Conservation (phyloP, 2,113 vertebrate species). For the Myanophis thanlyinensis region DNA sequence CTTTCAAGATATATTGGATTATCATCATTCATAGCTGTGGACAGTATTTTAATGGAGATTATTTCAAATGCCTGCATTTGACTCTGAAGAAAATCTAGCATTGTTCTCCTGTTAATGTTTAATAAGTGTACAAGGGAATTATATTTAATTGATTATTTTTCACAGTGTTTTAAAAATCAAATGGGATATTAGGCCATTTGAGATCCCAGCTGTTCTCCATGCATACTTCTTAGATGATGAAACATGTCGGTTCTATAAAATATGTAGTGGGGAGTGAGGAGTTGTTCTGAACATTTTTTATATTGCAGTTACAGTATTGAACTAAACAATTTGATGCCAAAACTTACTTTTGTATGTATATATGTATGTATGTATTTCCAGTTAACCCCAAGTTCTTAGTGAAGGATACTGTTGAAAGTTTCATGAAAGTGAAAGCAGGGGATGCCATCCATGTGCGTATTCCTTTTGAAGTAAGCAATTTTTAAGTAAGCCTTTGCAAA, state of each 20-base stretch:
- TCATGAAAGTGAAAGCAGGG: constrained; percentile 80
- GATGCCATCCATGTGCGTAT: constrained; percentile 77
- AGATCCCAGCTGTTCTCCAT: not conserved
- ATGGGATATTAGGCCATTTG: not conserved
- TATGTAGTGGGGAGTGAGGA: not conserved
- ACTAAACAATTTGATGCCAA: not conserved
- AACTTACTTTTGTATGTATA: not conserved
- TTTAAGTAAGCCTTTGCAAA: not conserved
- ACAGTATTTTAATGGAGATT: not conserved
- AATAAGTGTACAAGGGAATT: not conserved
- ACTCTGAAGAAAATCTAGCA: not conserved
- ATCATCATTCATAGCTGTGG: not conserved
- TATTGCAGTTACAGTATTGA: not conserved
- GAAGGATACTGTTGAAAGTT: constrained; percentile 74
- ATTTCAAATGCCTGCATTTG: not conserved
- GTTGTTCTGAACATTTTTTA: not conserved
- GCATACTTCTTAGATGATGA: not conserved
- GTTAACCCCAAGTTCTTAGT: constrained; percentile 80
- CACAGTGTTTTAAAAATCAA: not conserved
- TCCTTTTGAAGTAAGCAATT: constrained; percentile 88
- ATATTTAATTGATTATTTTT: not conserved
- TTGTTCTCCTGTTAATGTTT: not conserved
- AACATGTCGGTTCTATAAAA: not conserved
- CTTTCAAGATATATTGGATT: not conserved
- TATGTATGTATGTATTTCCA: constrained; percentile 56